These are phyloP conservation scores for Rhea americana DNA, from an alignment of 2,113 vertebrate genomes.

Conservation along the genomic window DNA sequence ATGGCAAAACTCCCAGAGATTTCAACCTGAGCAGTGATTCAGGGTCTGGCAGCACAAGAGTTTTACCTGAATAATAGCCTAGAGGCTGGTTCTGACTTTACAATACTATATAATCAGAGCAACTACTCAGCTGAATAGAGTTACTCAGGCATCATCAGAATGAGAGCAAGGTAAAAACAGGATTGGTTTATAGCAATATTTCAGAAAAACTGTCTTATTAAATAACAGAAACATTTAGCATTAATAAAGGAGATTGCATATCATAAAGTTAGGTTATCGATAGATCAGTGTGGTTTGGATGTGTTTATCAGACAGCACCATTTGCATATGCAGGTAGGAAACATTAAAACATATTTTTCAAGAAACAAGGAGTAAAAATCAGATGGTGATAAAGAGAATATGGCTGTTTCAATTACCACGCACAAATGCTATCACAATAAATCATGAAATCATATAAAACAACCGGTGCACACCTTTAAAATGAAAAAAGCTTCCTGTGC, in stretches of 20 bases:
- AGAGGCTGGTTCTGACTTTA: constrained; percentile 17
- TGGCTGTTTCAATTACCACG: background rate
- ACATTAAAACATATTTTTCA: background rate
- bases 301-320: background rate
- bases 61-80: constrained; percentile 35
- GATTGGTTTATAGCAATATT: background rate
- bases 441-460: background rate
- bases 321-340: background rate
- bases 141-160: constrained; percentile 21
- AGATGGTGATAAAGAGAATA: background rate
- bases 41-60: constrained; percentile 23
- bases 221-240: constrained; percentile 5
- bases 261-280: background rate
- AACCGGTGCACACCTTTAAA: background rate
- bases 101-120: constrained; percentile 8
- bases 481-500: background rate
- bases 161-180: background rate
- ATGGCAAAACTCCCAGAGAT: constrained; percentile 37
- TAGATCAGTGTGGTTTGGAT: background rate
- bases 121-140: constrained; percentile 15
- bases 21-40: constrained; percentile 33
- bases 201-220: background rate
- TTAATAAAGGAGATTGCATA: background rate
- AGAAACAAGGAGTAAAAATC: too few species aligned
- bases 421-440: background rate